phyloP scores from a whole-genome alignment of 2,888 invertebrate species.

The Tipula unca region DNA sequence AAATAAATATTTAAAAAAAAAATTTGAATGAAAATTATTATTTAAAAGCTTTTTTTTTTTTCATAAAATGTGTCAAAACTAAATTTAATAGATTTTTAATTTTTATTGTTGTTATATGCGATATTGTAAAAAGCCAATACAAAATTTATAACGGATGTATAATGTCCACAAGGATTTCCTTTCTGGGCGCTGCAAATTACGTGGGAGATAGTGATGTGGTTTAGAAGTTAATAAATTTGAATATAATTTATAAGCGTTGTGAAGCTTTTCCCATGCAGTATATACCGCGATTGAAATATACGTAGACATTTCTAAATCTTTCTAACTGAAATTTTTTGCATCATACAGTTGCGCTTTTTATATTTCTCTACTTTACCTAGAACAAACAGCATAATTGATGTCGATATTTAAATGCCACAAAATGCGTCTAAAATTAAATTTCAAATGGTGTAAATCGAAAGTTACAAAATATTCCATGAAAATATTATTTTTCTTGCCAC shows the following conservation, averaged over 20 bases:
- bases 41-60: not conserved
- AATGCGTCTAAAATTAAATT: too few relatives aligned
- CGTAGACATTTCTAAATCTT: too few relatives aligned
- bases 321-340: too few relatives aligned
- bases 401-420: too few relatives aligned
- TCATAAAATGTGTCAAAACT: not conserved
- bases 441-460: too few relatives aligned
- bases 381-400: too few relatives aligned
- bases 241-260: not conserved
- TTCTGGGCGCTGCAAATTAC: not conserved
- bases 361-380: too few relatives aligned
- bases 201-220: not conserved
- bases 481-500: too few relatives aligned
- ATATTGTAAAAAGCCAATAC: not conserved
- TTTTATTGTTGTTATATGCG: not conserved
- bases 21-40: not conserved
- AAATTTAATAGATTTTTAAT: not conserved
- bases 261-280: too few relatives aligned
- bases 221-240: not conserved
- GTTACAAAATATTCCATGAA: too few relatives aligned
- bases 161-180: not conserved
- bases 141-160: not conserved
- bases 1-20: not conserved
- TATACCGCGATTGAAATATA: too few relatives aligned
- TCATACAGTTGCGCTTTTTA: too few relatives aligned